Percentiles rank a stretch among this genome's conserved stretches.
phyloP scores from a whole-genome alignment of 2,113 vertebrate species.

The Oreochromis niloticus region DNA sequence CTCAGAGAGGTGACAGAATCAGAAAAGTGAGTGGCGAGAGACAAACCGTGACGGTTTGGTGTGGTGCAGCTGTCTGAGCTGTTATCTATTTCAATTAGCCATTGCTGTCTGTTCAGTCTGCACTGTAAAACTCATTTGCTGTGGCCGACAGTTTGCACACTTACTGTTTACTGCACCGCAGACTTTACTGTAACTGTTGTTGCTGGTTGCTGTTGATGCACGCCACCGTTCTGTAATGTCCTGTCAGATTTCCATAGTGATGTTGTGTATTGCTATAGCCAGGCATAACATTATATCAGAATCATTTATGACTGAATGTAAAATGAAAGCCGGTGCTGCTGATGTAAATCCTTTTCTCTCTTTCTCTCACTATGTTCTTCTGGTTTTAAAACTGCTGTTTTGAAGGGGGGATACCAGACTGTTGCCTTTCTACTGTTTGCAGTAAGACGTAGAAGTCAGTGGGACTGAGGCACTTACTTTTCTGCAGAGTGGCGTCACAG shows the following conservation, averaged over 20 bases:
- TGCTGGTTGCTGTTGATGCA: neutral
- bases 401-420: neutral
- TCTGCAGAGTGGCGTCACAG: neutral
- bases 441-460: neutral
- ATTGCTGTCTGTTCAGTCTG: neutral
- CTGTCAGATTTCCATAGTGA: neutral
- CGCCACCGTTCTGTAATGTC: neutral
- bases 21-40: neutral
- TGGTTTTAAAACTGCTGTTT: neutral
- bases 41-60: neutral
- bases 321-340: neutral
- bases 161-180: neutral
- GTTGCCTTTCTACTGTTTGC: conserved; percentile 13
- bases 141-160: neutral
- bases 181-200: neutral
- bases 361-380: neutral
- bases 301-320: conserved; percentile 6
- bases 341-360: neutral
- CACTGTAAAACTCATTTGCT: neutral
- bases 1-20: neutral
- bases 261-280: neutral
- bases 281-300: neutral
- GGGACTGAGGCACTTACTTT: neutral
- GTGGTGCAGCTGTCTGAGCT: neutral
- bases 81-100: neutral